These are phyloP conservation scores for Oreochromis niloticus DNA, from an alignment of 2,113 vertebrate genomes.

Conservation along the genomic window DNA sequence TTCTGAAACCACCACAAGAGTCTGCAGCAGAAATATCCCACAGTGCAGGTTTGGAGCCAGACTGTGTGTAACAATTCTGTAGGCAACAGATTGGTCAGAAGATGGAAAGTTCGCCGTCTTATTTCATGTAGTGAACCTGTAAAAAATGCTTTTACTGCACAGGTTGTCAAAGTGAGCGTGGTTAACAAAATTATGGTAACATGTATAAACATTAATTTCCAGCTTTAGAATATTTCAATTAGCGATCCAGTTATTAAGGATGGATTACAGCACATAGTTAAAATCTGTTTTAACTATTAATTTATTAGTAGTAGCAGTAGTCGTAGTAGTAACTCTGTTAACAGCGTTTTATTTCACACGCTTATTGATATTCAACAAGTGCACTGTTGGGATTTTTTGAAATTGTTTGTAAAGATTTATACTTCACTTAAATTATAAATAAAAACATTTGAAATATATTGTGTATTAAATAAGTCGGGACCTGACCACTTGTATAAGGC, in stretches of 20 bases:
- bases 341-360: neutral
- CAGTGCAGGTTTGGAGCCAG: neutral
- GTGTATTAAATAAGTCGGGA: neutral
- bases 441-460: neutral
- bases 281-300: neutral
- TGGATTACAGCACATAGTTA: neutral
- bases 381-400: neutral
- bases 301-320: neutral
- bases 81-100: neutral
- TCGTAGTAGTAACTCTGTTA: neutral
- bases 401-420: neutral
- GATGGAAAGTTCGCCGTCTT: neutral
- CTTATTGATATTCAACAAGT: constrained; percentile 23
- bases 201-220: neutral
- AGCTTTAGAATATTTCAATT: neutral
- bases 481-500: neutral
- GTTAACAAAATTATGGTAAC: neutral
- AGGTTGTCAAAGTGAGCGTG: neutral
- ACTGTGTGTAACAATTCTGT: neutral
- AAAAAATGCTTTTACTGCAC: neutral
- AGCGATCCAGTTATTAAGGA: neutral
- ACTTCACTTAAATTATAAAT: neutral
- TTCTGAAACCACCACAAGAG: neutral
- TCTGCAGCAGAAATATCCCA: neutral
- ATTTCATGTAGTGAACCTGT: neutral